phyloP scores from a whole-genome alignment of 2,797 vertebrate genomes.

The Arremon brunneinucha region DNA sequence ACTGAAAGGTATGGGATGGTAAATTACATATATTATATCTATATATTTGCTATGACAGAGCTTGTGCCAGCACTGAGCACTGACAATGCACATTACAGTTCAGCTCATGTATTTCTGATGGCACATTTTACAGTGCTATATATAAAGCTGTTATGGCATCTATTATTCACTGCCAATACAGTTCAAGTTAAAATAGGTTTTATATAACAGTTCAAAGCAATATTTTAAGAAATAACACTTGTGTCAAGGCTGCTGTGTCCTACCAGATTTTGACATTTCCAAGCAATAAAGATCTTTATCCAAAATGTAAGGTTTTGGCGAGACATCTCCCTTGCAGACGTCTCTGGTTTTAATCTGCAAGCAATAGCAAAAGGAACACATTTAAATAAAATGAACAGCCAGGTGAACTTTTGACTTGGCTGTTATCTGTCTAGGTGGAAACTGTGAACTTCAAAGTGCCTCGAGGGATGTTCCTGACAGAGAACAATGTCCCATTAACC shows the following conservation, averaged over 20 bases:
- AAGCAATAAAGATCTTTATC: slow-evolving; percentile 59
- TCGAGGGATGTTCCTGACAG: background rate
- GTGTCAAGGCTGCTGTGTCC: slow-evolving; percentile 57
- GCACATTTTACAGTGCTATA: slow-evolving; percentile 64
- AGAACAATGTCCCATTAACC: slow-evolving; percentile 46
- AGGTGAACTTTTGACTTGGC: slow-evolving; percentile 52
- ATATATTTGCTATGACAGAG: slow-evolving; percentile 4
- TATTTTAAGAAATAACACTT: slow-evolving; percentile 66
- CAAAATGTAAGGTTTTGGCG: slow-evolving; percentile 45
- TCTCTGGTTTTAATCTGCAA: slow-evolving; percentile 44
- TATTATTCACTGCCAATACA: slow-evolving; percentile 71
- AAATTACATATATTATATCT: background rate
- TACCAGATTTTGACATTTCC: slow-evolving; percentile 65
- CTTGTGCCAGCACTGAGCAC: slow-evolving; percentile 33
- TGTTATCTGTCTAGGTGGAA: slow-evolving; percentile 46
- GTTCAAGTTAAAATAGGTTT: slow-evolving; percentile 66
- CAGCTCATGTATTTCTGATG: slow-evolving; percentile 60
- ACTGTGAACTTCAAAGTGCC: slow-evolving; percentile 15
- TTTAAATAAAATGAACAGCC: slow-evolving; percentile 58
- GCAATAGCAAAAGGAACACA: slow-evolving; percentile 21
- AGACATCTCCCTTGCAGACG: slow-evolving; percentile 31
- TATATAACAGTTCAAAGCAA: slow-evolving; percentile 67
- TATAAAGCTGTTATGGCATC: slow-evolving; percentile 68
- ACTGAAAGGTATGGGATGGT: background rate
- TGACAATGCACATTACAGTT: slow-evolving; percentile 59